phyloP scores from a whole-genome alignment of 2,797 vertebrate genomes.

The Sebastes minor region DNA sequence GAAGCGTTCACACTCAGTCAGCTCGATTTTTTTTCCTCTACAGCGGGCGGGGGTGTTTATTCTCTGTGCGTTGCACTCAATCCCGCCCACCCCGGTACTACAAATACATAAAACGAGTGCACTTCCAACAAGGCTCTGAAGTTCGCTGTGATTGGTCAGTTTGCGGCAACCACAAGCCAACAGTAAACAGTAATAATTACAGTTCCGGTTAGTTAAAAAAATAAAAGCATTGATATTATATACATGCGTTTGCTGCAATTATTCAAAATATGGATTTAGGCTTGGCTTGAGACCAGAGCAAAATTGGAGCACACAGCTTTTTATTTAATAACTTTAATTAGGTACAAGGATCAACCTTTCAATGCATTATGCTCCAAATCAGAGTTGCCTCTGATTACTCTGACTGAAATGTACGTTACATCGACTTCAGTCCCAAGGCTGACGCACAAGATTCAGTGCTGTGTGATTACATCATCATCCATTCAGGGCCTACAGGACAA shows the following conservation, averaged over 20 bases:
- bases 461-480: neutral
- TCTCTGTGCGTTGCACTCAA: rapidly evolving
- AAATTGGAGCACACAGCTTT: neutral
- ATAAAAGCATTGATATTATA: conserved; percentile 19
- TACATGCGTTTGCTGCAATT: neutral
- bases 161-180: neutral
- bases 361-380: neutral
- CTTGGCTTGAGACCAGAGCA: neutral
- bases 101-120: neutral
- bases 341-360: neutral
- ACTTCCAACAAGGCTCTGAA: neutral
- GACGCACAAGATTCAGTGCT: neutral
- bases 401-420: neutral
- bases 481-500: neutral
- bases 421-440: neutral
- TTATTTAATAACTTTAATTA: neutral
- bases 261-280: neutral
- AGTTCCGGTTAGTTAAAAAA: conserved; percentile 46
- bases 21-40: conserved; percentile 36
- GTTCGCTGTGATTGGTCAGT: conserved; percentile 54
- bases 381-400: neutral
- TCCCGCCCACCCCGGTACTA: neutral
- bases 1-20: conserved; percentile 21
- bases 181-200: rapidly evolving
- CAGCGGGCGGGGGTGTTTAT: rapidly evolving